Conservation (phyloP, 2,113 vertebrate species). For the Albula glossodonta region DNA sequence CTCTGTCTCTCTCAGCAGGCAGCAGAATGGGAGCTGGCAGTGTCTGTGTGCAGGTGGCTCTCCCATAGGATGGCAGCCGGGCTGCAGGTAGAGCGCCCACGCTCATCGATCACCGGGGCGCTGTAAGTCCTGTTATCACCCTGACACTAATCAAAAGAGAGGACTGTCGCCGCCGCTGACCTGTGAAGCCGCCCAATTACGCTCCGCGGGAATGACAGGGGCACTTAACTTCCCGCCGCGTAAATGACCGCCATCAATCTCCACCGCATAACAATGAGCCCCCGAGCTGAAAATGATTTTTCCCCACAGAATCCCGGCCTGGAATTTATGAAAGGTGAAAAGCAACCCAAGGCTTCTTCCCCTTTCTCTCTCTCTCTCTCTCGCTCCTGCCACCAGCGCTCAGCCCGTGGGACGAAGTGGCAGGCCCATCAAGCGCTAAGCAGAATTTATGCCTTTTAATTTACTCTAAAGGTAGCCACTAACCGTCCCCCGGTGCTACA, state of each 20-base stretch:
- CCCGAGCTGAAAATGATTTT: conserved; percentile 88
- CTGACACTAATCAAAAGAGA: conserved; percentile 93
- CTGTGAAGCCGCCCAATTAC: conserved; percentile 93
- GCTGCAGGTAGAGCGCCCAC: conserved; percentile 34
- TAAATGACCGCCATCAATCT: conserved; percentile 91
- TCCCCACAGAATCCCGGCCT: conserved; percentile 84
- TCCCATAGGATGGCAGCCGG: neutral
- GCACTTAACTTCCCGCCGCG: conserved; percentile 85
- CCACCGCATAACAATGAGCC: conserved; percentile 89
- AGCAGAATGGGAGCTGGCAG: neutral
- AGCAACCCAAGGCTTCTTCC: conserved; percentile 84
- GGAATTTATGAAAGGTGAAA: conserved; percentile 95
- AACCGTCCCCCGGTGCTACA: conserved; percentile 83
- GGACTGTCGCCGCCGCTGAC: conserved; percentile 85
- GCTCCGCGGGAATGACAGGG: conserved; percentile 87
- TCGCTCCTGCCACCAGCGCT: conserved; percentile 45
- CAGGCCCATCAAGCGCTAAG: conserved; percentile 82
- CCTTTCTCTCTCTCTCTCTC: conserved; percentile 1
- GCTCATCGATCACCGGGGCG: conserved; percentile 79
- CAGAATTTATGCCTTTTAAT: conserved; percentile 99
- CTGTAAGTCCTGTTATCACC: conserved; percentile 91
- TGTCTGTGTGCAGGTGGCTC: conserved; percentile 12
- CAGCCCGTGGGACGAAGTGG: conserved; percentile 61
- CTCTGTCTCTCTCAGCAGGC: neutral
- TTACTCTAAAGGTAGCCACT: conserved; percentile 88